Evolutionary conservation across 2,797 vertebrate genomes (phyloP), one percentile per base, ranked within the genome.

Genomic region (Tapera naevia): DNA sequence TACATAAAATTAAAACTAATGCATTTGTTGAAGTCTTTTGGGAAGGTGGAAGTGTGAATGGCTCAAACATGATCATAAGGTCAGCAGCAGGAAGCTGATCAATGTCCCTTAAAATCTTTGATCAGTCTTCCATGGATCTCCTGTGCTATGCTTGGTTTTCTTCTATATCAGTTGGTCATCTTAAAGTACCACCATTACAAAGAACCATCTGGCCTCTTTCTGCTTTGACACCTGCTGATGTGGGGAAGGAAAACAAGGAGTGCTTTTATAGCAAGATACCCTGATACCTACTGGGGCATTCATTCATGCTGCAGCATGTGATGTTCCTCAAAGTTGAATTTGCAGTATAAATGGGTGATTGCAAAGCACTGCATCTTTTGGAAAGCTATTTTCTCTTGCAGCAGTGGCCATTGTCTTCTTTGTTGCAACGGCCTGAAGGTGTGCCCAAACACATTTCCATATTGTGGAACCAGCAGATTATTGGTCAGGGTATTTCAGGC

Each of bases 71-170:
- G 45, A 23, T 62, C n/a, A 57, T 28, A 80, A 80, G 25, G 43
- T 25, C 4, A 0, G n/a, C 72, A 67, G 65, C 41, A 78, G 69
- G 50, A 91, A 74, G 33, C 24, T 0, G 22, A 75, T 81, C 58
- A 93, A 93, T 96, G 65, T 22, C 30, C 30, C 43, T 62, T 39
- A 19, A 62, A 87, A 83, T 25, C 39, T 95, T 93, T 93, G 43
- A 78, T 91, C 1, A 2, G 17, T 48, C 41, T 65, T 89, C 76
- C 22, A 9, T 11, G 46, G 57, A 74, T 61, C 8, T 16, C 11
- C 33, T 54, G 10, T 13, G 25, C 28, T 58, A 56, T 13, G 13
- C 23, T 84, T 56, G 18, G 25, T 85, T 91, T 87, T 84, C 41
- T 88, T 82, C 57, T 67, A 45, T 8, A 17, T 69, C 75, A 72